Evolutionary conservation across 2,888 invertebrate species (phyloP).

Genomic region (Notodonta ziczac): DNA sequence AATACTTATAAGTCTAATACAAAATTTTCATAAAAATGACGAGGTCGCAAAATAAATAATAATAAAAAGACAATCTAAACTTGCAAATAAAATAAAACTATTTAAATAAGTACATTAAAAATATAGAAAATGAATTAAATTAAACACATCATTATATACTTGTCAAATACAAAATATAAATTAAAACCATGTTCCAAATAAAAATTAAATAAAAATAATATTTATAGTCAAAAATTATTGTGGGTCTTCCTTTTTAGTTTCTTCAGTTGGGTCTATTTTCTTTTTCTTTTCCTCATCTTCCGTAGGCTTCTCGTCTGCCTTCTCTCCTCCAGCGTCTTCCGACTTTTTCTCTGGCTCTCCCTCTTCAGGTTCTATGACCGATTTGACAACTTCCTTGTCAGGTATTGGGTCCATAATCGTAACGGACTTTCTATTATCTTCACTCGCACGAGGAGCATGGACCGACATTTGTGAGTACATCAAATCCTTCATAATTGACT

Average conservation of each 20-base stretch:
- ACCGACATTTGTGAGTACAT: constrained; percentile 6
- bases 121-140: background rate
- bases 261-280: background rate
- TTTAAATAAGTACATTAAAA: background rate
- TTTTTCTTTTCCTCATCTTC: background rate
- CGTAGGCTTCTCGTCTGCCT: background rate
- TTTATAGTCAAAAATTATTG: background rate
- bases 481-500: constrained; percentile 26
- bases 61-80: too few relatives aligned
- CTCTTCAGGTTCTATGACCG: background rate
- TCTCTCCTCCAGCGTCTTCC: background rate
- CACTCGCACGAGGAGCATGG: background rate
- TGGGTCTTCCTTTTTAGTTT: constrained; percentile 5
- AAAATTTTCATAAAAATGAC: too few relatives aligned
- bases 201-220: constrained; percentile 9
- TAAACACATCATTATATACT: background rate
- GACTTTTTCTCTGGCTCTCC: background rate
- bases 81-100: too few relatives aligned
- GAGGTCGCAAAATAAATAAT: too few relatives aligned
- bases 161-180: too few relatives aligned
- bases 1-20: too few relatives aligned
- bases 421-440: constrained; percentile 10
- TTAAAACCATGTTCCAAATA: background rate
- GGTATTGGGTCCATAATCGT: constrained; percentile 3
- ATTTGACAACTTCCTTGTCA: constrained; percentile 1